Evolutionary conservation across 2,113 vertebrate genomes (phyloP), one percentile per base, ranked within the genome.

Genomic region (Thryonomys swinderianus): DNA sequence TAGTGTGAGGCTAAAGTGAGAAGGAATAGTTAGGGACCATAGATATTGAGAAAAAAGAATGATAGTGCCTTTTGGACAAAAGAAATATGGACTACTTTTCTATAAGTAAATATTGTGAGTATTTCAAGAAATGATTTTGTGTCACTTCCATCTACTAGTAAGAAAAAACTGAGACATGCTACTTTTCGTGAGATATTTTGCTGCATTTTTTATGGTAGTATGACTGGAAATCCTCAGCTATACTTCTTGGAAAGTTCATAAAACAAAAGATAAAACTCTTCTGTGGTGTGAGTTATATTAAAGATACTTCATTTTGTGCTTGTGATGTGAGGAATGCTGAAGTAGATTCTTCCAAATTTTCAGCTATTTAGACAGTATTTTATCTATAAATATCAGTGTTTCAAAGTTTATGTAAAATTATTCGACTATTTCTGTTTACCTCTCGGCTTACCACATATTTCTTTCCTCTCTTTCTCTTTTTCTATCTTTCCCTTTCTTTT

Each of bases 341-440:
- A 82, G 34, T 55, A 57, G 66, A 34, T 78, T 95, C 37, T 94
- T 87, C 82, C 48, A 25, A 86, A 69, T 32, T 30, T 88, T 79
- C 73, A 40, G 64, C 76, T 42, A 81, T 81, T n/a, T 64, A 90
- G 61, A 37, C 7, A 8, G 21, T 86, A 53, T 94, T 66, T 73
- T 73, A 76, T 20, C 10, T 96, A 37, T 85, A 92, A 88, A 91
- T 88, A 82, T 51, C 17, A 53, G 34, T 45, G 42, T 67, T 62
- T 90, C 67, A 88, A 92, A 61, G 81, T 94, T 40, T 80, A 4
- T 69, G 17, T 81, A 71, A 92, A 91, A 48, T 62, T 13, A 42
- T 81, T 55, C 59, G 84, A 10, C 32, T 51, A 21, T 76, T 88
- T 83, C 37, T 88, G 6, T 69, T 45, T 40, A 25, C 40, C 16